These are phyloP conservation scores for Rhinella marina DNA, from an alignment of 2,797 vertebrate genomes.

Conservation along the genomic window DNA sequence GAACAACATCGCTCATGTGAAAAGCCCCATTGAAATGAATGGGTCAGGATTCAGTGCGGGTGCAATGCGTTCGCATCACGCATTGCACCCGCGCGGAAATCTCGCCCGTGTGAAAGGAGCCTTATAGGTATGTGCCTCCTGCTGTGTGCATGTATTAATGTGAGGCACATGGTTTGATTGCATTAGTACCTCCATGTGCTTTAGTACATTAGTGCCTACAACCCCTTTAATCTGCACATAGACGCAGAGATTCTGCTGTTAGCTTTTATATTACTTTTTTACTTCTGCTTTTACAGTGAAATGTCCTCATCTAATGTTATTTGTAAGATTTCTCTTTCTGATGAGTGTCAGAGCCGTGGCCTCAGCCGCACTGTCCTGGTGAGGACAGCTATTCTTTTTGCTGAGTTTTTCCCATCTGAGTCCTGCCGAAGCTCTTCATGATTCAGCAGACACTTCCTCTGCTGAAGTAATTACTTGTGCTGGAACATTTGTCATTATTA, in stretches of 20 bases:
- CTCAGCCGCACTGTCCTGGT: conserved; percentile 9
- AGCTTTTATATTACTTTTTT: not conserved
- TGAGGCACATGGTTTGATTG: too few species aligned
- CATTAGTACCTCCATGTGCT: too few species aligned
- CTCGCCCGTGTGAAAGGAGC: too few species aligned
- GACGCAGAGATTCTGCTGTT: not conserved
- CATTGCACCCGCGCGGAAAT: too few species aligned
- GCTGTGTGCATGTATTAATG: too few species aligned
- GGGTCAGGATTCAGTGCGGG: too few species aligned
- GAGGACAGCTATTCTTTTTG: conserved; percentile 32
- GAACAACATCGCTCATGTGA: too few species aligned
- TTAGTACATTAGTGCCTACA: too few species aligned
- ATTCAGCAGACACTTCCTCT: conserved; percentile 54
- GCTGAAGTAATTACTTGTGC: conserved; percentile 58
- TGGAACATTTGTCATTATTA: conserved; percentile 60
- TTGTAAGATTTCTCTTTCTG: not conserved
- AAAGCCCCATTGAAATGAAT: too few species aligned
- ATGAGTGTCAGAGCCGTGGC: not conserved
- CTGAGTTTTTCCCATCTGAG: conserved; percentile 2
- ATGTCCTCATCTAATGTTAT: not conserved
- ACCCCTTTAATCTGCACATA: too few species aligned
- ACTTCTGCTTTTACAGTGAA: not conserved
- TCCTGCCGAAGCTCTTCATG: conserved; percentile 38
- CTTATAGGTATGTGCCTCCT: too few species aligned
- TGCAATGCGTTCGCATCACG: too few species aligned